Conservation (phyloP, 2,797 vertebrate species). For the Poecile montanus region DNA sequence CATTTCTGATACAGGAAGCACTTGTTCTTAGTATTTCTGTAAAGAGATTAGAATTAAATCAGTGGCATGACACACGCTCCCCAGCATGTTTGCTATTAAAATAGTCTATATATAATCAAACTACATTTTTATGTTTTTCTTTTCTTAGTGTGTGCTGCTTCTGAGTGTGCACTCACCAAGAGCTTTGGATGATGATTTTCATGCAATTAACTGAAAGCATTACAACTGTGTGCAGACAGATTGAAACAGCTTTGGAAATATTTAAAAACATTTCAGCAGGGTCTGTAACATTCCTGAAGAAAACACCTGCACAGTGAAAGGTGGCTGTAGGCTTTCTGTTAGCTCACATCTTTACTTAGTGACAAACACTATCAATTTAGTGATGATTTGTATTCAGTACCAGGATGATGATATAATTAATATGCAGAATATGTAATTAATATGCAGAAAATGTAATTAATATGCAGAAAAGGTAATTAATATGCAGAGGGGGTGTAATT, state of each 20-base stretch:
- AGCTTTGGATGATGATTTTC: not conserved
- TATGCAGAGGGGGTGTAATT: not conserved
- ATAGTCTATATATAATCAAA: not conserved
- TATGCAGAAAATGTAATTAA: not conserved
- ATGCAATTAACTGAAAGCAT: not conserved
- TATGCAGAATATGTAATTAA: not conserved
- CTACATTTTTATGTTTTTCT: not conserved
- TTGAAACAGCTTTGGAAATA: not conserved
- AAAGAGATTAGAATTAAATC: conserved; percentile 8
- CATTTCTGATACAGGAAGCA: not conserved
- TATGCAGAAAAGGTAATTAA: not conserved
- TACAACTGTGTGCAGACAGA: not conserved
- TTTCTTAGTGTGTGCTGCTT: not conserved
- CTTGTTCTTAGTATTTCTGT: not conserved
- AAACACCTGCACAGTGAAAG: not conserved
- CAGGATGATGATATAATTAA: not conserved
- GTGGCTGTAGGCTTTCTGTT: not conserved
- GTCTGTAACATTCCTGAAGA: not conserved
- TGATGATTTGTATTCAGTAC: not conserved
- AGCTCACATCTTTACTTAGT: not conserved
- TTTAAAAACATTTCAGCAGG: not conserved
- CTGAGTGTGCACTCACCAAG: not conserved
- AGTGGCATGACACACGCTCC: not conserved
- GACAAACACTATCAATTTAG: not conserved
- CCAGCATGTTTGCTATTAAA: not conserved